These are phyloP conservation scores for Bradypodion ventrale DNA, from an alignment of 2,797 vertebrate species.

Conservation along the genomic window DNA sequence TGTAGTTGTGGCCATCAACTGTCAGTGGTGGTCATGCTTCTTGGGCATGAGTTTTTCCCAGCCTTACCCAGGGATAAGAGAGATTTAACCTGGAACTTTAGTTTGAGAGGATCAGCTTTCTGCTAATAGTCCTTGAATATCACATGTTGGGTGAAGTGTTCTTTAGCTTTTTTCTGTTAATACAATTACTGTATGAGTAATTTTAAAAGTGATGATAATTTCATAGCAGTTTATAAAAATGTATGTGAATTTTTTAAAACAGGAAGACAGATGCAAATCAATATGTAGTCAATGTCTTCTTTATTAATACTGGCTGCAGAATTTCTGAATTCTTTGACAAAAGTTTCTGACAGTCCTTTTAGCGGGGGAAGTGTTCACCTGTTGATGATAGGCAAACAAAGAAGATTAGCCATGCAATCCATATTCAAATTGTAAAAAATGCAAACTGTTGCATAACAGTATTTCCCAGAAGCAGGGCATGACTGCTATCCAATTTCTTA, in stretches of 20 bases:
- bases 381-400: too few species aligned
- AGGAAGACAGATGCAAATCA: constrained; percentile 36
- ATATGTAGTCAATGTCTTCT: constrained; percentile 45
- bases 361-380: constrained; percentile 39
- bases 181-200: constrained; percentile 27
- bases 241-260: not conserved
- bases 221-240: constrained; percentile 29
- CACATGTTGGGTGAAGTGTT: accelerated
- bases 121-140: not conserved
- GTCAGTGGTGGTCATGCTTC: too few species aligned
- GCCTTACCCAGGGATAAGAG: not conserved
- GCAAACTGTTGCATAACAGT: constrained; percentile 41
- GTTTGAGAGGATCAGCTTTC: not conserved
- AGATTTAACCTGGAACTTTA: not conserved
- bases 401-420: too few species aligned
- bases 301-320: constrained; percentile 46
- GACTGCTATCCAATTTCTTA: not conserved
- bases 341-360: constrained; percentile 47
- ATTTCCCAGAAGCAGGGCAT: constrained; percentile 7
- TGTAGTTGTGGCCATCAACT: too few species aligned
- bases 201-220: constrained; percentile 33
- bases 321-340: constrained; percentile 54
- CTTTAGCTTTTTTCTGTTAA: constrained; percentile 2
- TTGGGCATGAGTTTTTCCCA: too few species aligned
- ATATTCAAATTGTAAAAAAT: too few species aligned